Evolutionary conservation across 2,797 vertebrate genomes (phyloP).

Genomic region (Neomorphus geoffroyi): DNA sequence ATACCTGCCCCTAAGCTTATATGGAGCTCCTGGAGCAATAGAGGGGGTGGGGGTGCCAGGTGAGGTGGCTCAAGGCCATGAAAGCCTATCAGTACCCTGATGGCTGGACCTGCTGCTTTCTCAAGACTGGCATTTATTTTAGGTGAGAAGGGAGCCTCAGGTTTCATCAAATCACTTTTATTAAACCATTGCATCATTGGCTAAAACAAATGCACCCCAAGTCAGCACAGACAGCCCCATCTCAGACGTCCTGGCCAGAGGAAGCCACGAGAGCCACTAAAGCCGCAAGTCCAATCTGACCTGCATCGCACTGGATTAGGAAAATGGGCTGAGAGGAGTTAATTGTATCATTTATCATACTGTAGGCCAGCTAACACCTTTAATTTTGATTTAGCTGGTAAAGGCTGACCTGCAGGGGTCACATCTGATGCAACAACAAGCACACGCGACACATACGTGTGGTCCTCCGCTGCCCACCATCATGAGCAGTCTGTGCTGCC

Average conservation of each 20-base stretch:
- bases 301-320: background rate
- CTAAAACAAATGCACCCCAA: background rate
- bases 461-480: background rate
- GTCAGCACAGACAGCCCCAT: background rate
- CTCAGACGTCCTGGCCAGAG: background rate
- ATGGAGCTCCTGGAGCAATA: background rate
- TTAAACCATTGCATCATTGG: background rate
- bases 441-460: rapidly evolving
- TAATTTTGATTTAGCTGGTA: background rate
- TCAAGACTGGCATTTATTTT: background rate
- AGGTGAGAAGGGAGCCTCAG: background rate
- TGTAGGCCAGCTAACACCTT: background rate
- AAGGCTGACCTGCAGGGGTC: background rate
- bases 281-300: background rate
- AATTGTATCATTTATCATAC: background rate
- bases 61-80: background rate
- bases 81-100: background rate
- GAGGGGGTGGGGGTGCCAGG: background rate
- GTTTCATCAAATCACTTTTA: background rate
- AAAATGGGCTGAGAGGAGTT: background rate
- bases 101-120: background rate
- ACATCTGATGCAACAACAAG: rapidly evolving
- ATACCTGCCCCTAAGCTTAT: background rate
- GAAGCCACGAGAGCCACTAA: background rate
- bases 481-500: background rate